Base-by-base conservation (phyloP, 2,888 invertebrate genomes). In the Pachymerium ferrugineum region DNA sequence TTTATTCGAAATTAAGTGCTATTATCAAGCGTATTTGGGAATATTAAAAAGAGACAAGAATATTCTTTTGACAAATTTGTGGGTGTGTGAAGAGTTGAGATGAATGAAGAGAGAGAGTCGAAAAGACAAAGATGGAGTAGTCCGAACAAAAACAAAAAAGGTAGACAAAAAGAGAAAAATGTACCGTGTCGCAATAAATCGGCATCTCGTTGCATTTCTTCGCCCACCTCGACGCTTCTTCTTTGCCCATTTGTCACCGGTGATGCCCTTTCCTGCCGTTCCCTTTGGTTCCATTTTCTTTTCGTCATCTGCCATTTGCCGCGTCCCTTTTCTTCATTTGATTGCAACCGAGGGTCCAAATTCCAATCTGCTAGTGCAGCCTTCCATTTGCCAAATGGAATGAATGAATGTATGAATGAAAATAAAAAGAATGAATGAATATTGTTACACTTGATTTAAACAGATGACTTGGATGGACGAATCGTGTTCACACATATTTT, bases 281-380 rank as follows among this genome's bases (percentile, higher is more conserved):
- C 47, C 47, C 47, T 54, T 54, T 54, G 47, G 47, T 54, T 54
- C 47, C 47, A 54, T 54, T 54, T 54, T 16, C 47, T 54, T 54
- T 54, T 54, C 47, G 47, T 54, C 47, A 16, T 54, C 47, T 54
- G 47, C 47, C 47, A 54, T 54, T 54, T 54, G 47, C 47, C 22
- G 10, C 19, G 47, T 54, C 47, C 47, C 19, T 54, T 54, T 54
- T 54, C 47, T 54, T 54, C 47, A 54, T 54, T 54, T 54, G 47
- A 54, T 54, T 54, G 47, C 47, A 54, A 54, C 47, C 47, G 5
- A 54, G 47, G 47, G 47, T 22, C 47, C 47, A 16, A 54, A 54
- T 22, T 54, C 19, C 47, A 54, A 54, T 54, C 47, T 54, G 47
- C 47, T 54, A 19, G n/a, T n/a, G n/a, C n/a, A n/a, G n/a, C n/a